Percentiles rank a stretch among this genome's conserved stretches.
phyloP scores from a whole-genome alignment of 2,113 vertebrate species.

The Centropus unirufus region DNA sequence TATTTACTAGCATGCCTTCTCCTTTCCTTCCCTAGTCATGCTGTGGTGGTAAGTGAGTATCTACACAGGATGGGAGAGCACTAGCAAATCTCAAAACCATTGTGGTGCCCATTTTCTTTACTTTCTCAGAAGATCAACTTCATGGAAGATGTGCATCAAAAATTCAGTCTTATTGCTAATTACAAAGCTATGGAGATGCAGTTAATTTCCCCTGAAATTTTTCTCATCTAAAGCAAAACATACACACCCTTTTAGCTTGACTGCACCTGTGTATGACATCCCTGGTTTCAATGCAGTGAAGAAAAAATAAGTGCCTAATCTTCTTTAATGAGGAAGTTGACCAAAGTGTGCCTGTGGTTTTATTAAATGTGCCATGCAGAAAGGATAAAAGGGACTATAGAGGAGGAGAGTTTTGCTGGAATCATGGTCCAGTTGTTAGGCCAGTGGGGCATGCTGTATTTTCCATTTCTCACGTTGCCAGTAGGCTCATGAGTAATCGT shows the following conservation, averaged over 20 bases:
- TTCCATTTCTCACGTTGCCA: conserved; percentile 42
- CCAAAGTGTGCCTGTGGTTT: conserved; percentile 61
- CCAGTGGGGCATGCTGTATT: conserved; percentile 37
- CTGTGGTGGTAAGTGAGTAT: background rate
- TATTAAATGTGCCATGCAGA: conserved; percentile 22
- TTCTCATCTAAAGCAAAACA: background rate
- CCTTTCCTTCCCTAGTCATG: background rate
- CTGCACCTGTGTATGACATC: background rate
- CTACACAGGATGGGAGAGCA: background rate
- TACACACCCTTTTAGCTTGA: background rate
- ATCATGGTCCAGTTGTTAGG: conserved; percentile 55
- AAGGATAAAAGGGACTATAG: conserved; percentile 56
- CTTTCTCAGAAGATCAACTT: background rate
- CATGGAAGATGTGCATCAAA: background rate
- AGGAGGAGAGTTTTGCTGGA: conserved; percentile 44
- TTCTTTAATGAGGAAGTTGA: conserved; percentile 39
- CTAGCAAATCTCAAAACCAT: background rate
- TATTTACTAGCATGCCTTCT: background rate
- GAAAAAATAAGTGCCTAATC: background rate
- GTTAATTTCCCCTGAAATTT: background rate
- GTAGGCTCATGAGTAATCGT: conserved; percentile 42
- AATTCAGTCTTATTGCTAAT: background rate
- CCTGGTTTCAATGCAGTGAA: background rate
- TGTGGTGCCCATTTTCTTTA: background rate
- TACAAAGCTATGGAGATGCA: background rate